These are phyloP conservation scores for Dasypolia templi DNA, from an alignment of 2,888 invertebrate species.

Conservation along the genomic window DNA sequence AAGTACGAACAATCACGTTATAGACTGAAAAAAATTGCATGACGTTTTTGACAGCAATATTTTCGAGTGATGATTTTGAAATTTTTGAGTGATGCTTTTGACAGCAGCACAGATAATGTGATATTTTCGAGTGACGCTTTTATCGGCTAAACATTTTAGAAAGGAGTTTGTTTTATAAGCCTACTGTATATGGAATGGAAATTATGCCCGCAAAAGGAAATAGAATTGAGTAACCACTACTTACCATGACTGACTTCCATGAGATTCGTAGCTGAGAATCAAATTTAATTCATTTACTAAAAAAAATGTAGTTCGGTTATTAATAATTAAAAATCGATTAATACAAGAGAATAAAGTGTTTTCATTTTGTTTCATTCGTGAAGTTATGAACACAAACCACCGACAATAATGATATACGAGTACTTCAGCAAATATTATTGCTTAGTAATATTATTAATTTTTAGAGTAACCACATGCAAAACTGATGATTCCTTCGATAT, in stretches of 20 bases:
- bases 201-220: not conserved
- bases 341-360: not conserved
- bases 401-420: not conserved
- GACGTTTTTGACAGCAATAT: too few relatives aligned
- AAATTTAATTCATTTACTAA: conserved; percentile 3
- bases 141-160: not conserved
- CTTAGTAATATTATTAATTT: conserved; percentile 3
- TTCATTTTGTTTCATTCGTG: not conserved
- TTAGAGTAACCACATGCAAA: not conserved
- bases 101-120: too few relatives aligned
- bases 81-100: not conserved
- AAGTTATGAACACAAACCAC: not conserved
- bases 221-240: not conserved
- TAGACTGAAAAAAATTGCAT: not conserved
- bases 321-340: not conserved
- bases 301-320: not conserved
- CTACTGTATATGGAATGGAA: conserved; percentile 10
- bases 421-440: not conserved
- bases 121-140: too few relatives aligned
- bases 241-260: not conserved
- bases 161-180: not conserved
- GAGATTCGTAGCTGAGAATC: not conserved
- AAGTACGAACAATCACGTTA: too few relatives aligned
- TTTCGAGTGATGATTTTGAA: not conserved
- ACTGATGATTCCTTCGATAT: too few relatives aligned